Evolutionary conservation across 2,888 invertebrate genomes (phyloP), one percentile per base, ranked within the genome.

Genomic region (Tineola bisselliella): DNA sequence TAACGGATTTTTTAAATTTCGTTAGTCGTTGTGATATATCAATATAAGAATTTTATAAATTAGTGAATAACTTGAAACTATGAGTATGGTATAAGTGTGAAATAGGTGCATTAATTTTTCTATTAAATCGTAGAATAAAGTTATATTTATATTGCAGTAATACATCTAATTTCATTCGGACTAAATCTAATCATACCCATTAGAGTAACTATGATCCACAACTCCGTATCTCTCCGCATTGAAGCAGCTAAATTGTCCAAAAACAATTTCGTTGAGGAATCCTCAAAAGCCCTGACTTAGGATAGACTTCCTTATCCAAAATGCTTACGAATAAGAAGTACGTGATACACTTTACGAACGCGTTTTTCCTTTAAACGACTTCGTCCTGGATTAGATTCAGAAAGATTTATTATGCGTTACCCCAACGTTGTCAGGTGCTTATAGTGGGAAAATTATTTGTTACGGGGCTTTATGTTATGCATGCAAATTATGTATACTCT

Each of bases 211-310:
- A 54, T 25, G 54, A 54, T 54, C 25, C 54, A 54, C 54, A n/a
- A 17, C 19, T 54, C n/a, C n/a, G 10, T 52, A 12, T 54, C 19
- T 54, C 17, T 48, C 48, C 10, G 12, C 54, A 54, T 15, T 18
- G 12, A 54, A 54, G 25, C 54, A 25, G 25, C 54, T 12, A 54
- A 8, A 25, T 54, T 54, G 54, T 54, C 54, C 54, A 25, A 54
- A 64, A 75, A 75, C 76, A 73, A 77, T 77, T 74, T 71, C 66
- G 69, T 69, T 65, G 67, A 67, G 65, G 71, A 76, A 77, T 75
- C 77, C 71, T 69, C 65, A 68, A 74, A 76, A 74, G 72, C 73
- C 72, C 67, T 67, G 69, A 70, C 69, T 72, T 71, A 67, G 67
- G 66, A 65, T 65, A 69, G 25, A 54, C 25, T 54, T 54, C 25